phyloP scores from a whole-genome alignment of 2,888 invertebrate species.

The Chaetoderma sp. region DNA sequence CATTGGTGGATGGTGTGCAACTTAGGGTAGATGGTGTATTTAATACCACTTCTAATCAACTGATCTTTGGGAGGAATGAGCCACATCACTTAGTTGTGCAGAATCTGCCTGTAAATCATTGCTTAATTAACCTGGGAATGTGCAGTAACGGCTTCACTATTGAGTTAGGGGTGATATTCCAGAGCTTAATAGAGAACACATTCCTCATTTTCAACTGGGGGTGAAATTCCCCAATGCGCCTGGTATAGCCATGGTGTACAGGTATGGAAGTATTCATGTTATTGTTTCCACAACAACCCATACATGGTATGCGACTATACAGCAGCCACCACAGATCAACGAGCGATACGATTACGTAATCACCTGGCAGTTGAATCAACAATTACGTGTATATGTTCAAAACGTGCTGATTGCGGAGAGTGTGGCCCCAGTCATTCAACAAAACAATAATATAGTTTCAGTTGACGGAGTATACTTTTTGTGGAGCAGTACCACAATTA shows the following conservation, averaged over 20 bases:
- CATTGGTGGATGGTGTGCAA: no score
- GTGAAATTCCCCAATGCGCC: slow-evolving; percentile 43
- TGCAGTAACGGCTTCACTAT: slow-evolving; percentile 50
- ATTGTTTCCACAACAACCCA: slow-evolving; percentile 39
- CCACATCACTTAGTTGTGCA: no score
- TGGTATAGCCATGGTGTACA: slow-evolving; percentile 51
- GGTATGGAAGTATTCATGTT: slow-evolving; percentile 48
- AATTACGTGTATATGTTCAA: slow-evolving; percentile 30
- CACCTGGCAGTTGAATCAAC: slow-evolving; percentile 39
- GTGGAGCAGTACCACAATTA: no score
- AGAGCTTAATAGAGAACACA: slow-evolving; percentile 45
- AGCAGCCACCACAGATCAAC: slow-evolving; percentile 36
- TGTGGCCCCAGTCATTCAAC: slow-evolving; percentile 29
- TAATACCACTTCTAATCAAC: no score
- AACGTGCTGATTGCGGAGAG: slow-evolving; percentile 34
- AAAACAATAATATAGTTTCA: no score
- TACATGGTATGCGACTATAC: slow-evolving; percentile 47
- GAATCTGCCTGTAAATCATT: no score
- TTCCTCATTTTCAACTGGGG: slow-evolving; percentile 49
- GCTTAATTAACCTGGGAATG: slow-evolving; percentile 40
- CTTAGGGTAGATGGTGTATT: no score
- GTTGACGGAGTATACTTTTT: no score
- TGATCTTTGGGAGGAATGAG: no score
- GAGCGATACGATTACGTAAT: slow-evolving; percentile 38
- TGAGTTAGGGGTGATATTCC: slow-evolving; percentile 42